phyloP scores from a whole-genome alignment of 2,797 vertebrate genomes.

The Morus bassanus region DNA sequence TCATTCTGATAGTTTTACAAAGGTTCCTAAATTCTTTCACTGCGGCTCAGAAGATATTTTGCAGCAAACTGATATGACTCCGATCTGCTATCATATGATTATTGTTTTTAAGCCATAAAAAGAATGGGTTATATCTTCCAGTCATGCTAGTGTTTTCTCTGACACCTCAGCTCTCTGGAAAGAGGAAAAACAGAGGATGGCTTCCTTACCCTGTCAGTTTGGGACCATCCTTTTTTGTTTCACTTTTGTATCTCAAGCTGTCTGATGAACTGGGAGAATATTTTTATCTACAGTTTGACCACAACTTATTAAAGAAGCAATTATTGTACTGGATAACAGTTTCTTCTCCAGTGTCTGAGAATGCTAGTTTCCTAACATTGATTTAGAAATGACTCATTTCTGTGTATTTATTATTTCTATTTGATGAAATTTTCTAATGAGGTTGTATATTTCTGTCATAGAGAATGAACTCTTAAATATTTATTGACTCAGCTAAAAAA shows the following conservation, averaged over 20 bases:
- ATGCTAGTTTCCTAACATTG: neutral
- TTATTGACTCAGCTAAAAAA: constrained; percentile 8
- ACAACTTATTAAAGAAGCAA: neutral
- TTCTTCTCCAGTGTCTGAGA: neutral
- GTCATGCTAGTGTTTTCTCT: neutral
- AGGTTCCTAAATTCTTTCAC: neutral
- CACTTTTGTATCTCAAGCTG: neutral
- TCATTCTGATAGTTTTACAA: neutral
- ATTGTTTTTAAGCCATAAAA: neutral
- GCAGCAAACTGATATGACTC: neutral
- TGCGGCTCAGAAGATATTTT: neutral
- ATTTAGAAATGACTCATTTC: neutral
- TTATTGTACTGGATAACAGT: neutral
- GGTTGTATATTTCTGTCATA: neutral
- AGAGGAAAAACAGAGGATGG: neutral
- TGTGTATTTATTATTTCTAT: neutral
- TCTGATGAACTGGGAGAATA: neutral
- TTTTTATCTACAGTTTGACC: neutral
- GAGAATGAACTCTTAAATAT: neutral
- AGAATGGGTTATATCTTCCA: neutral
- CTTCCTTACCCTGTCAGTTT: neutral
- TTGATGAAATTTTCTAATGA: neutral
- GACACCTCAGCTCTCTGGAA: neutral
- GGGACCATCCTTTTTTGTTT: neutral
- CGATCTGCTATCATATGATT: neutral